Percentiles rank a stretch among this genome's conserved stretches.
These are phyloP conservation scores for Anthrax anthrax DNA, from an alignment of 2,888 invertebrate species.

Conservation along the genomic window DNA sequence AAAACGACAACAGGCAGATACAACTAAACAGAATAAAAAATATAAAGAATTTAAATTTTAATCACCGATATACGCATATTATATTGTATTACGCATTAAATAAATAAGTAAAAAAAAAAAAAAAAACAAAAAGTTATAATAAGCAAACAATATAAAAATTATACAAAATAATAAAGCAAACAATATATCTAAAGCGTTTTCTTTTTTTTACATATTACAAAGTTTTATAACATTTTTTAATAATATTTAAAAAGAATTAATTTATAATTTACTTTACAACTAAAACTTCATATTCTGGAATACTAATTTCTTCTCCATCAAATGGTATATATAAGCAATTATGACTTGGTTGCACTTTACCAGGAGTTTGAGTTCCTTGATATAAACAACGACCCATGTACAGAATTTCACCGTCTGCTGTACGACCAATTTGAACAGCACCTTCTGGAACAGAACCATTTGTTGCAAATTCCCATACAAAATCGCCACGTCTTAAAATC, in stretches of 20 bases:
- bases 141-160: too few species aligned
- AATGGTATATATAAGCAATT: slow-evolving; percentile 37
- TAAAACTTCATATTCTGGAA: slow-evolving; percentile 33
- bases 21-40: slow-evolving; percentile 80
- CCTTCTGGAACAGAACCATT: slow-evolving; percentile 47
- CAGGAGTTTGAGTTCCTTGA: slow-evolving; percentile 51
- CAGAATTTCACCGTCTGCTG: slow-evolving; percentile 48
- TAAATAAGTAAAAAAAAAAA: too few species aligned
- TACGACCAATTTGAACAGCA: slow-evolving; percentile 50
- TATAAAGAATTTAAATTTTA: slow-evolving; percentile 95
- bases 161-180: too few species aligned
- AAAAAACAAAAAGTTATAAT: too few species aligned
- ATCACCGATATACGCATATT: too few species aligned
- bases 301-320: slow-evolving; percentile 31
- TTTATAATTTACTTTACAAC: slow-evolving; percentile 17
- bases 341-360: slow-evolving; percentile 47
- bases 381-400: slow-evolving; percentile 53
- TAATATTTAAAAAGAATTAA: too few species aligned
- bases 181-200: too few species aligned
- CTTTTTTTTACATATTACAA: too few species aligned
- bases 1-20: slow-evolving; percentile 80
- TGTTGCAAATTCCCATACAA: slow-evolving; percentile 48
- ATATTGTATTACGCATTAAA: too few species aligned
- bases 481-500: slow-evolving; percentile 47
- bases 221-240: too few species aligned